Base-by-base conservation (phyloP, 2,113 vertebrate species). In the Brachirus orientalis region DNA sequence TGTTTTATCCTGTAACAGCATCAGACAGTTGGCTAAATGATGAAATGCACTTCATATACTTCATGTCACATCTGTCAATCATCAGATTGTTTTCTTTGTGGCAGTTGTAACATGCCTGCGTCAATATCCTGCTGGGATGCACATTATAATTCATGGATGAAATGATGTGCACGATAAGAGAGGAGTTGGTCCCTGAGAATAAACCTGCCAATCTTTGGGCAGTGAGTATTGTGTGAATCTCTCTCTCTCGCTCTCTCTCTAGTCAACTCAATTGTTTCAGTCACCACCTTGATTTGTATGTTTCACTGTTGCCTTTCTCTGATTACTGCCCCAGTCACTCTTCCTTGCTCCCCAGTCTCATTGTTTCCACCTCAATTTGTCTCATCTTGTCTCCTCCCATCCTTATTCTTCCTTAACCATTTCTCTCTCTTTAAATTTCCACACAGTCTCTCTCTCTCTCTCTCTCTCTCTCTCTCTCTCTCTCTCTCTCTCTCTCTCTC, bases 321-420 rank as follows among this genome's bases (percentile, higher is more conserved):
- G 81, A 80, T 84, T 79, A 66, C 72, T 44, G 66, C 67, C 69
- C 66, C 51, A 47, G 72, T 79, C 75, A 55, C 67, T 84, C 80
- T 44, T n/a, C 68, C 63, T 43, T 38, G 22, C 58, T 64, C 74
- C 74, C 28, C 18, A 10, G 35, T 70, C 65, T 64, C 71, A 72
- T 86, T 84, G 68, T 83, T 69, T 67, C 51, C 66, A 19, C 71
- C 69, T 44, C 69, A 46, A 73, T 86, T 82, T 83, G 84, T 89
- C 72, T 80, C 45, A 4, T 60, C 70, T 81, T 79, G 79, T 84
- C 85, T 66, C 57, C 44, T 40, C 44, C 40, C 60, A 65, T 85
- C 58, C 63, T 47, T 74, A 52, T 76, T 44, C 46, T 63, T 58
- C 48, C 68, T 48, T 50, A 54, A 65, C 55, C 1, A 10, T 53